phyloP scores from a whole-genome alignment of 2,797 vertebrate species.

The Silurus lanzhouensis region DNA sequence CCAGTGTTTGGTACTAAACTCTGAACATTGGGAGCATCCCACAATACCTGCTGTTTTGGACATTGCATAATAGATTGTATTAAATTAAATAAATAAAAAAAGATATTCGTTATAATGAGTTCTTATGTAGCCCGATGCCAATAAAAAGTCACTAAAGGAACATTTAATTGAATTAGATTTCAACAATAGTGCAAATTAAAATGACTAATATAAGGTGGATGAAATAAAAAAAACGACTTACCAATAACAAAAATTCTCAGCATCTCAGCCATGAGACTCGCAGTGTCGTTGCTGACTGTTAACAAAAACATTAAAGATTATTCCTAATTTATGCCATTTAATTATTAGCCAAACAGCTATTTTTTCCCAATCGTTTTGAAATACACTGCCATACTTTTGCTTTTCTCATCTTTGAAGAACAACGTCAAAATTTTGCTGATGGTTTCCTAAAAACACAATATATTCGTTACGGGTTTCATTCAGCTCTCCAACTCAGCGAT shows the following conservation, averaged over 20 bases:
- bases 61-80: too few species aligned
- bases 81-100: too few species aligned
- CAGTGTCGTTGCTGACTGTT: slow-evolving; percentile 70
- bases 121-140: too few species aligned
- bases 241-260: slow-evolving; percentile 76
- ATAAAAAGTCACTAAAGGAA: too few species aligned
- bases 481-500: neutral
- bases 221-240: slow-evolving; percentile 42
- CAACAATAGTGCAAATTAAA: neutral
- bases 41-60: too few species aligned
- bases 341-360: too few species aligned
- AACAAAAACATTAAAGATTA: slow-evolving; percentile 24
- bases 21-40: too few species aligned
- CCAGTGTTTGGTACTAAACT: too few species aligned
- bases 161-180: neutral
- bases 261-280: slow-evolving; percentile 72
- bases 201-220: neutral
- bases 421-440: slow-evolving; percentile 69
- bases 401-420: slow-evolving; percentile 77
- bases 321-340: neutral
- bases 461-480: neutral
- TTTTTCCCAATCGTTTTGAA: neutral
- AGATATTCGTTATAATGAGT: too few species aligned
- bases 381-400: slow-evolving; percentile 66
- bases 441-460: slow-evolving; percentile 65